A percentile compares a stretch with the other conserved stretches of the same genome.
Conservation (phyloP, 2,797 vertebrate genomes). For the Malacoraja senta region DNA sequence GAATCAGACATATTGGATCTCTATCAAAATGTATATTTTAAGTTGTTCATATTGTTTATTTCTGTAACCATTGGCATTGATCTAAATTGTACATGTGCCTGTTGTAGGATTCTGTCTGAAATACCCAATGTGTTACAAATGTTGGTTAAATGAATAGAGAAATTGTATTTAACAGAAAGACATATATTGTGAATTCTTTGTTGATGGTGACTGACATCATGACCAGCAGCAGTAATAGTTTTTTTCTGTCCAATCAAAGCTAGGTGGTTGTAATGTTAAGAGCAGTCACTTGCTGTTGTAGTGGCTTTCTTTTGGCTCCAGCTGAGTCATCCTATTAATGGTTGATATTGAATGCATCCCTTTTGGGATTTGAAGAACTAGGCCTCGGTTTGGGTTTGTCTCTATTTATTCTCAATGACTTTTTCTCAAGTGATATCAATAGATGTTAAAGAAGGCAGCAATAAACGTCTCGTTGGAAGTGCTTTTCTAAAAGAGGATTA, state of each 20-base stretch:
- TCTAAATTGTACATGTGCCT: background rate
- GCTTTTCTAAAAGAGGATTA: background rate
- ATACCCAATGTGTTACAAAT: background rate
- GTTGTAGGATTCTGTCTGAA: background rate
- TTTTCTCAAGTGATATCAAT: background rate
- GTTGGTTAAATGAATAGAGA: background rate
- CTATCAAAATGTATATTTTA: background rate
- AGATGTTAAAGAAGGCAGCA: background rate
- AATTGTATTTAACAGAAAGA: background rate
- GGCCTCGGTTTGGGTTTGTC: constrained; percentile 7
- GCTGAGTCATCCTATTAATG: constrained; percentile 30
- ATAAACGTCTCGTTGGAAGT: background rate
- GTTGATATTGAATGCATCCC: constrained; percentile 1
- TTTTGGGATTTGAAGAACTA: constrained; percentile 24
- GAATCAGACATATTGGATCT: background rate
- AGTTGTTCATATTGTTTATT: background rate
- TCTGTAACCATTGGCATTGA: background rate
- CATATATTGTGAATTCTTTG: background rate
- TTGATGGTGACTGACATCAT: background rate
- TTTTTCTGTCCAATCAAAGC: background rate
- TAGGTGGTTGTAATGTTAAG: background rate
- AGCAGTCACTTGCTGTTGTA: background rate
- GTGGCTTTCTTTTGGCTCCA: background rate
- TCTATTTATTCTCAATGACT: background rate
- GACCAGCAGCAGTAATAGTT: no score